phyloP scores from a whole-genome alignment of 2,797 vertebrate genomes.

The Lateolabrax maculatus region DNA sequence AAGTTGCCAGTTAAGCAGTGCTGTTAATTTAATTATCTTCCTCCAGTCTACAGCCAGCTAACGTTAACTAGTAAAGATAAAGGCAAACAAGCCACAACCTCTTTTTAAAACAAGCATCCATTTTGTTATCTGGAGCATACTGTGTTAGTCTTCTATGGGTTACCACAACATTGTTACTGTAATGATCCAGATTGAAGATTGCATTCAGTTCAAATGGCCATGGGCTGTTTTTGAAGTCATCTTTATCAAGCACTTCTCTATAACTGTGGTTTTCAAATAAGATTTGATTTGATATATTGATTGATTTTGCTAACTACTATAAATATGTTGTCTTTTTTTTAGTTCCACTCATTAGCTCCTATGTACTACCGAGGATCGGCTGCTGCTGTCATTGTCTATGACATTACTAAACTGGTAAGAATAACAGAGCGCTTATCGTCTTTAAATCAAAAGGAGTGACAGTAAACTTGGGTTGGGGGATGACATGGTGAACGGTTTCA shows the following conservation, averaged over 20 bases:
- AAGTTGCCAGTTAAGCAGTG: too few relatives aligned
- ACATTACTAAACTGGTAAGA: conserved; percentile 98
- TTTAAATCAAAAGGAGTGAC: conserved; percentile 1
- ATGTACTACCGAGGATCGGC: conserved; percentile 99
- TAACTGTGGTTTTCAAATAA: not conserved
- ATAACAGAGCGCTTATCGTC: not conserved
- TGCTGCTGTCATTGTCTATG: conserved; percentile 97
- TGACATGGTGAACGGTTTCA: not conserved
- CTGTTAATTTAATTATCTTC: too few relatives aligned
- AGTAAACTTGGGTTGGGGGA: not conserved
- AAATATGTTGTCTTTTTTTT: conserved; percentile 32
- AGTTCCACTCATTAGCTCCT: conserved; percentile 98
- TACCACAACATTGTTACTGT: not conserved
- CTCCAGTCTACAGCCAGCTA: too few relatives aligned
- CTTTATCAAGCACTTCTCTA: not conserved
- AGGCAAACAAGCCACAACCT: too few relatives aligned
- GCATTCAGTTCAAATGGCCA: not conserved
- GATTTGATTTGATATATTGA: not conserved
- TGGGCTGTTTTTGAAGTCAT: not conserved
- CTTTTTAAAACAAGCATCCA: too few relatives aligned
- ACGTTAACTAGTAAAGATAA: too few relatives aligned
- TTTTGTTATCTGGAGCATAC: too few relatives aligned
- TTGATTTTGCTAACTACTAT: not conserved
- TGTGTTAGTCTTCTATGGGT: not conserved
- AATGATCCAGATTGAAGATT: not conserved